Base-by-base conservation (phyloP, 2,888 invertebrate species). In the Callosobruchus maculatus region DNA sequence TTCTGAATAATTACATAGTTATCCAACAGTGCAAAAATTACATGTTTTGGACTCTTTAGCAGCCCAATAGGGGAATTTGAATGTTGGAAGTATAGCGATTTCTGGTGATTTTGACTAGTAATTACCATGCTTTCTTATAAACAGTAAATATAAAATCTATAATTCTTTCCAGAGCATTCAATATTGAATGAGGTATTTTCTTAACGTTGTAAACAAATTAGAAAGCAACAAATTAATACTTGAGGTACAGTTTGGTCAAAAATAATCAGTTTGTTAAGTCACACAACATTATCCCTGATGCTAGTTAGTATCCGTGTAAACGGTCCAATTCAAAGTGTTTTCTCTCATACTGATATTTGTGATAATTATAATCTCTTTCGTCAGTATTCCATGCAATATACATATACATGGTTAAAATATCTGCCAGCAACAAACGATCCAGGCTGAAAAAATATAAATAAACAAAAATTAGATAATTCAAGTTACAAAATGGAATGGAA, bases 321-420 rank as follows among this genome's bases (percentile, higher is more conserved):
- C 81, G 77, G 73, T 83, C 78, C 7, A 90, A 80, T 81, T 89
- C 89, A 71, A 85, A 83, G 74, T 87, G 87, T 79, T 91, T 92
- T 72, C 86, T 85, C 72, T 86, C 83, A 74, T 89, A 85, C 77
- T 90, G 89, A 70, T 80, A 81, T 77, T 88, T 86, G 75, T 91
- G 91, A 81, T 91, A 91, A 68, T 85, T 81, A 73, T 89, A 89
- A 83, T 92, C 92, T 49, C 85, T 86, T 67, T 87, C 83, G 83
- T 91, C 90, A 0, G 91, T 89, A 66, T 88, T 89, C 91, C 92
- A 92, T 70, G 90, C 89, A 71, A 90, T 81, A 71, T 88, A 88
- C 91, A 92, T 92, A 77, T 91, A 92, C 0, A 84, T 71, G 2
- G 90, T 90, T 22, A 91, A 84, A 72, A 91, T 80, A 0, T 83